Conservation (phyloP, 2,797 vertebrate species). For the Botia kubotai region DNA sequence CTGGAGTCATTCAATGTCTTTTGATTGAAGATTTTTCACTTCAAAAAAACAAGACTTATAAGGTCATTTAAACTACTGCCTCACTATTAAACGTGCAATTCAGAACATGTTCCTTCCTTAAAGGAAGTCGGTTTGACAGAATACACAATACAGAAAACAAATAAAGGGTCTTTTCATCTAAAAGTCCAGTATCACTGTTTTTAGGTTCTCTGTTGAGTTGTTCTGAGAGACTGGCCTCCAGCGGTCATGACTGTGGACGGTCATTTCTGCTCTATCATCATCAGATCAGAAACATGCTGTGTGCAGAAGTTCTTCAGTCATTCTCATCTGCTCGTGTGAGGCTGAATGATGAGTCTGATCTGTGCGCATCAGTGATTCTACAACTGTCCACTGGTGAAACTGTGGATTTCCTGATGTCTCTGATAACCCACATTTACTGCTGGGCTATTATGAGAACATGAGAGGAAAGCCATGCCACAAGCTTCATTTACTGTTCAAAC, state of each 20-base stretch:
- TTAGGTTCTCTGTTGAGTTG: not conserved
- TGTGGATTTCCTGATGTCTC: slow-evolving; percentile 59
- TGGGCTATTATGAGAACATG: slow-evolving; percentile 21
- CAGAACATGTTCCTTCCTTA: too few relatives aligned
- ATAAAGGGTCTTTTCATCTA: not conserved
- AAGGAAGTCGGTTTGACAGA: too few relatives aligned
- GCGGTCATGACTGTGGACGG: not conserved
- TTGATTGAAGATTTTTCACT: not conserved
- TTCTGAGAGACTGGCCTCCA: not conserved
- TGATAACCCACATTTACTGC: not conserved
- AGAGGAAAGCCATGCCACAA: not conserved
- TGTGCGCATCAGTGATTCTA: slow-evolving; percentile 49
- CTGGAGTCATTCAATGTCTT: not conserved
- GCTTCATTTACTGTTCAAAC: not conserved
- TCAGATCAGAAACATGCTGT: slow-evolving; percentile 41
- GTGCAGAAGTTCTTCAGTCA: slow-evolving; percentile 33
- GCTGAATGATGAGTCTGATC: slow-evolving; percentile 53
- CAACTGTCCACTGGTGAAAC: slow-evolving; percentile 59
- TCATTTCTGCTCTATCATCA: slow-evolving; percentile 24
- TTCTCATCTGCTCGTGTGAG: slow-evolving; percentile 54
- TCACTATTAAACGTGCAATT: too few relatives aligned
- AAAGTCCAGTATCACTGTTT: too few relatives aligned
- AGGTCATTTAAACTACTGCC: slow-evolving; percentile 18
- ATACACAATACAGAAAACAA: not conserved
- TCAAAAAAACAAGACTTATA: too few relatives aligned